phyloP scores from a whole-genome alignment of 2,797 vertebrate species.

The Gambelia wislizenii region DNA sequence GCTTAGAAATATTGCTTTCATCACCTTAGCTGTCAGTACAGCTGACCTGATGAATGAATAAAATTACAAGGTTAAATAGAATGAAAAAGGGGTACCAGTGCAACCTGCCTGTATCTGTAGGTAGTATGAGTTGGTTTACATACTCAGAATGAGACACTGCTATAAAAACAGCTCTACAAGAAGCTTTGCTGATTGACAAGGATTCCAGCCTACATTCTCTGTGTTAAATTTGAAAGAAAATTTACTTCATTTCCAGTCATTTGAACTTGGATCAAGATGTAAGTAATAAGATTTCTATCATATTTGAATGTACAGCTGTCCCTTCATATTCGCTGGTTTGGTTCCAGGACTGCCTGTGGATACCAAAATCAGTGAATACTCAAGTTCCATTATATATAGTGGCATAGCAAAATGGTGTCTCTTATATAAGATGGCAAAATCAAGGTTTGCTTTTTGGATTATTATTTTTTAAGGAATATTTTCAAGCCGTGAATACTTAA shows the following conservation, averaged over 20 bases:
- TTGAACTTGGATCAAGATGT: conserved; percentile 14
- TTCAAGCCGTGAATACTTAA: no score
- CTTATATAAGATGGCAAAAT: no score
- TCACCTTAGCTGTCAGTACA: conserved; percentile 31
- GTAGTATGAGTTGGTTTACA: neutral
- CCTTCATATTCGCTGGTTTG: no score
- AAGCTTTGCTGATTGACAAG: neutral
- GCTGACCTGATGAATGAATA: conserved; percentile 45
- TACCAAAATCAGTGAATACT: no score
- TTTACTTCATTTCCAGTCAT: conserved; percentile 6
- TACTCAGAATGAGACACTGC: neutral
- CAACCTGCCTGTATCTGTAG: neutral
- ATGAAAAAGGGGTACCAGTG: conserved; percentile 28
- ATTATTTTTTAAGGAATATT: no score
- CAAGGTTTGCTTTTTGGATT: no score
- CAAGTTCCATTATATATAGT: no score
- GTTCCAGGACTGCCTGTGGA: no score
- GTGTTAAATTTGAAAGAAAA: no score
- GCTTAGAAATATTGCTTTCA: conserved; percentile 52
- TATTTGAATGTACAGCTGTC: no score
- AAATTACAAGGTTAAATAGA: conserved; percentile 35
- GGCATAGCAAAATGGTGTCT: no score
- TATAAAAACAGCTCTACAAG: neutral
- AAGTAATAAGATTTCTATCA: neutral
- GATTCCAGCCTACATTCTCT: no score